Evolutionary conservation across 2,888 invertebrate species (phyloP), one percentile per base, ranked within the genome.

Genomic region (Chorisops tibialis): DNA sequence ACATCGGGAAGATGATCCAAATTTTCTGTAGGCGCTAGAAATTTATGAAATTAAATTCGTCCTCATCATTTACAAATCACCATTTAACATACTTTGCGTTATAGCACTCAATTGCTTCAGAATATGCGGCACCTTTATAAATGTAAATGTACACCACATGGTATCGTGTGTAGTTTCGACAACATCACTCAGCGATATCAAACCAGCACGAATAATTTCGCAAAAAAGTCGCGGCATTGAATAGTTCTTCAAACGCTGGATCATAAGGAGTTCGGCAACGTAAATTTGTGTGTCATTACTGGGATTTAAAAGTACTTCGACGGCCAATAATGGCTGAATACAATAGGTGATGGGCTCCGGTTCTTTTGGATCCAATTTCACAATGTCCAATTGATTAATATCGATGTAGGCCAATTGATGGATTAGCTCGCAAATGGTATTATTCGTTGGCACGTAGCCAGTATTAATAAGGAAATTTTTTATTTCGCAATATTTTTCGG

Each of bases 71-170:
- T 2, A 37, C 43, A 30, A 38, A 37, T 18, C 38, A 19, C 7
- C 30, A 51, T 49, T 61, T 37, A 39, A 66, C 74, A 75, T 72
- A 68, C 82, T 82, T 45, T 83, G 81, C 67, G 82, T 82, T 43
- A 81, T 74, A 37, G 81, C 81, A 68, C 88, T 85, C 47, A 91
- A 75, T 66, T 87, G 85, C 62, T 87, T 85, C 48, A 94, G 81
- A 49, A 93, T 86, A 71, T 88, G 87, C 0, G 93, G 93, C 54
- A 96, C 86, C 81, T 96, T 96, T 7, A 96, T 82, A 73, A 95
- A 96, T 1, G 92, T 91, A 73, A 96, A 95, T 9, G 96, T 94
- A 12, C 93, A 93, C 94, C 96, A 96, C 70, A 93, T 86, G 4
- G 93, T 88, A 71, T 95, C 94, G 69, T 91, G 89, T 7, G 88